These are phyloP conservation scores for Geotrupes spiniger DNA, from an alignment of 2,888 invertebrate genomes.

Conservation along the genomic window DNA sequence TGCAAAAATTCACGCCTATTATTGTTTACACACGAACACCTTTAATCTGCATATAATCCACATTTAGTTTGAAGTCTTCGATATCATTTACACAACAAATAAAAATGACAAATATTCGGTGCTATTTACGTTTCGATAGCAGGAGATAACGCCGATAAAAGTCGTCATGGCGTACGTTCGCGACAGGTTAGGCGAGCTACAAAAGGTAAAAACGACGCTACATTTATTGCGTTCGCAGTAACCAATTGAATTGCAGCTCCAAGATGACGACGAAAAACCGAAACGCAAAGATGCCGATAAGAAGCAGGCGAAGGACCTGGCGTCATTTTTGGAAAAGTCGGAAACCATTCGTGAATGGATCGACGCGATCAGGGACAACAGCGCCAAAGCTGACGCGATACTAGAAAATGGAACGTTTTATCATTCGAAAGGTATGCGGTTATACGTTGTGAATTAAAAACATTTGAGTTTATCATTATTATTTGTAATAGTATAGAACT, in stretches of 20 bases:
- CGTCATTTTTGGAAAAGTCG: constrained; percentile 30
- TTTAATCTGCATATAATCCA: too few relatives aligned
- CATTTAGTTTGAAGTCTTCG: too few relatives aligned
- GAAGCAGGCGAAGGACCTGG: constrained; percentile 11
- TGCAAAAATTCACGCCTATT: too few relatives aligned
- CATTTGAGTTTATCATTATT: too few relatives aligned
- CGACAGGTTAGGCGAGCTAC: constrained; percentile 23
- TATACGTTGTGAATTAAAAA: too few relatives aligned
- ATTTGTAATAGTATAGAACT: too few relatives aligned
- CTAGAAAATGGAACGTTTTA: constrained; percentile 17
- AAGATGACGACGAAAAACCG: not conserved
- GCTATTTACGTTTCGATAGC: too few relatives aligned
- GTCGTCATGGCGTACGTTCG: constrained; percentile 17
- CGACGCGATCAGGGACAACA: constrained; percentile 52
- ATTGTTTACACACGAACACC: too few relatives aligned
- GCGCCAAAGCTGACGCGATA: constrained; percentile 41
- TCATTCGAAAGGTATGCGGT: constrained; percentile 4
- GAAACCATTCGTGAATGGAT: constrained; percentile 54
- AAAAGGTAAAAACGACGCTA: constrained; percentile 15
- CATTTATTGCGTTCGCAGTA: not conserved
- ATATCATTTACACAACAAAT: too few relatives aligned
- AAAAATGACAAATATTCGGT: too few relatives aligned
- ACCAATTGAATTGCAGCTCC: not conserved
- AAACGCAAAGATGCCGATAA: constrained; percentile 10
- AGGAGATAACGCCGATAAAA: constrained; percentile 9